A percentile compares a stretch with the other conserved stretches of the same genome.
phyloP scores from a whole-genome alignment of 2,888 invertebrate species.

The Amphipyra berbera region DNA sequence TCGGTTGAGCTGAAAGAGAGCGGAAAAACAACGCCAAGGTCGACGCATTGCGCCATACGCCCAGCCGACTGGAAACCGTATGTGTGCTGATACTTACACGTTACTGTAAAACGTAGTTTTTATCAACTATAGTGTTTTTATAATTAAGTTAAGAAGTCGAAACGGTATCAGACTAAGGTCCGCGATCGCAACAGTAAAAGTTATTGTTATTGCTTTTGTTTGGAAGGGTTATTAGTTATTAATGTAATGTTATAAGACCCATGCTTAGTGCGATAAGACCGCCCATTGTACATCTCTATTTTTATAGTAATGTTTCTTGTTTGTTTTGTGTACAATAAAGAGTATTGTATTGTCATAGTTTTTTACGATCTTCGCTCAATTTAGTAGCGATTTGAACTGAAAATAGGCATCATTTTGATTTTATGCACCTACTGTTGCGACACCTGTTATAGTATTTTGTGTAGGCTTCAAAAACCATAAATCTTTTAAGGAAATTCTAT shows the following conservation, averaged over 20 bases:
- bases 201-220: constrained; percentile 37
- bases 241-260: background rate
- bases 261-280: no score
- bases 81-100: constrained; percentile 63
- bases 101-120: constrained; percentile 55
- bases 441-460: no score
- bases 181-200: constrained; percentile 51
- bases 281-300: no score
- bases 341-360: no score
- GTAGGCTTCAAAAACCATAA: no score
- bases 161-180: constrained; percentile 49
- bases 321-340: no score
- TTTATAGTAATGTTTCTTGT: no score
- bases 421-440: no score
- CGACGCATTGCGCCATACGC: constrained; percentile 78
- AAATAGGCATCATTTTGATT: no score
- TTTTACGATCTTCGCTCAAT: no score
- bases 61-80: constrained; percentile 82
- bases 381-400: no score
- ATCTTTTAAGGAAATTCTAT: no score
- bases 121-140: constrained; percentile 49
- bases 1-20: constrained; percentile 87
- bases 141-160: constrained; percentile 41
- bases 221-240: background rate
- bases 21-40: constrained; percentile 89